Evolutionary conservation across 2,797 vertebrate species (phyloP), one percentile per base, ranked within the genome.

Genomic region (Australoheros facetus): DNA sequence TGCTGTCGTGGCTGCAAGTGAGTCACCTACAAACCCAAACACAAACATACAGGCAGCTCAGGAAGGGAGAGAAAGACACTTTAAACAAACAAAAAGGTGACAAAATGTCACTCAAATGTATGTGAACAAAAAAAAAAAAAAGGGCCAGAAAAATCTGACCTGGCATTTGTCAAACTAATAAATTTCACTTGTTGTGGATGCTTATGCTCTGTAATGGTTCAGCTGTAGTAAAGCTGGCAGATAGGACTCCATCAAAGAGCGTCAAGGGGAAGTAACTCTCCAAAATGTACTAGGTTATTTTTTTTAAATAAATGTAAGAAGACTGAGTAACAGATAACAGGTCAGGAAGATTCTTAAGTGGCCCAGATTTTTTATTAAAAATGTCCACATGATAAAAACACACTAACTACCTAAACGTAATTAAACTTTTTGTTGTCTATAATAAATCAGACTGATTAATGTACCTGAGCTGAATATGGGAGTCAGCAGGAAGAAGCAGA

Each of bases 401-500:
- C 55, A 37, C 28, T 71, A 79, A 86, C 58, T 51, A 82, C 74
- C 82, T 39, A 3, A 58, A 73, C 3, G 57, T 89, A 84, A 92
- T 94, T 87, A 92, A 89, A 89, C 54, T 81, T 73, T 71, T 74
- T 69, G 32, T 86, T 53, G 56, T 37, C 56, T 81, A 86, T 83
- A 89, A 88, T 84, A 91, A 93, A 92, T 92, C 90, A 90, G 73
- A 95, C 96, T 96, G 95, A 95, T 95, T 95, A 95, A 94, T 94
- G 92, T 92, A 93, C 95, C 94, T 92, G 95, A 95, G 84, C 70
- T 94, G 94, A 90, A 94, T 93, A 93, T 92, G 94, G 85, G 93
- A 96, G 94, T 91, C 94, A 88, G 95, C 95, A 94, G 96, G 96
- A 97, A 96, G 96, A 96, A 94, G 94, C 86, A 94, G 32, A 92